Conservation (phyloP, 2,888 invertebrate genomes). For the Candidula unifasciata region DNA sequence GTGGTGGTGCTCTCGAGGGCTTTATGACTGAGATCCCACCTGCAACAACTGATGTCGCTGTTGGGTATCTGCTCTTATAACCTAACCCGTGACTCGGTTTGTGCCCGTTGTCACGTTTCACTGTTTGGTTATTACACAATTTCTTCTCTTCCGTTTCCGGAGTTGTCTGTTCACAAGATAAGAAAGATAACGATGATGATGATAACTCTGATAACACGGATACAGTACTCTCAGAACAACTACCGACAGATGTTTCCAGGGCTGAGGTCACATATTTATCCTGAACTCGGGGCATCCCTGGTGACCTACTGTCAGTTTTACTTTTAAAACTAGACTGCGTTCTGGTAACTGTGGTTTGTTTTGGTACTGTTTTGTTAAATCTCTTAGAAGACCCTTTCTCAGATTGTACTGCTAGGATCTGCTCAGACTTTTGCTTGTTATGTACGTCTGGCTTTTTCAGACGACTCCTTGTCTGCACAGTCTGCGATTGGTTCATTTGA, state of each 20-base stretch:
- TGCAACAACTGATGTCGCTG: background rate
- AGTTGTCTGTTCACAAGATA: background rate
- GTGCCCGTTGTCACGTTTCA: background rate
- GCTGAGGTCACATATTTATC: constrained; percentile 14
- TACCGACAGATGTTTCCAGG: constrained; percentile 52
- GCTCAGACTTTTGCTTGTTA: too few relatives aligned
- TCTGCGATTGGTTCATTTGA: too few relatives aligned
- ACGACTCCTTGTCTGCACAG: too few relatives aligned
- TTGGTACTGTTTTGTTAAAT: background rate
- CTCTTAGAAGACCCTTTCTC: background rate
- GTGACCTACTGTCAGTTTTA: background rate
- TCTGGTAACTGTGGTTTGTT: background rate
- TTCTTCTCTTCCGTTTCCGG: background rate
- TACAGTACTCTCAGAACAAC: constrained; percentile 27
- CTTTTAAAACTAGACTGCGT: background rate
- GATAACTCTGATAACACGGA: background rate
- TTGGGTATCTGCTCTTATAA: background rate
- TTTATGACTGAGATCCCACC: background rate
- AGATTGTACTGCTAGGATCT: too few relatives aligned
- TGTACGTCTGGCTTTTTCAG: too few relatives aligned
- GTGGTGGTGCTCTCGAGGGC: background rate
- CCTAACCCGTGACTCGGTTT: background rate
- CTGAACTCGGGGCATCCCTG: background rate
- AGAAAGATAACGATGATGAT: background rate
- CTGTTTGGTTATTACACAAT: background rate